These are phyloP conservation scores for Muschampia plurimacula DNA, from an alignment of 2,888 invertebrate species.

Conservation along the genomic window DNA sequence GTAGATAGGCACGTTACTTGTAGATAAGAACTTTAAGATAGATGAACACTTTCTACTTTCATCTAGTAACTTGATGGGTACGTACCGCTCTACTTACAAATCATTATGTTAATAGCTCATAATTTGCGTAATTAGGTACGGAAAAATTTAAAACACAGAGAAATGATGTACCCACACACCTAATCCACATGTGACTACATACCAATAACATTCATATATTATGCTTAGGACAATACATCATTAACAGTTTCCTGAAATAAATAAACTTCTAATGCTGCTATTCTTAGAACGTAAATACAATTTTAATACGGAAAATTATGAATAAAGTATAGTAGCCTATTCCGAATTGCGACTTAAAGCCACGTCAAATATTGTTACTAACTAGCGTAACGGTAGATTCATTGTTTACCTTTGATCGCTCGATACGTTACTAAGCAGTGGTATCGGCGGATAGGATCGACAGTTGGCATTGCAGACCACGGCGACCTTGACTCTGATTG, in stretches of 20 bases:
- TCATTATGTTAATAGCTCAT: neutral
- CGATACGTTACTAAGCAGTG: slow-evolving; percentile 12
- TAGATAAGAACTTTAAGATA: neutral
- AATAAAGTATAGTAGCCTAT: too few relatives aligned
- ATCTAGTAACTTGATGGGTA: slow-evolving; percentile 1
- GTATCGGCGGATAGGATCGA: slow-evolving; percentile 54
- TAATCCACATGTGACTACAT: too few relatives aligned
- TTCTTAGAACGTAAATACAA: too few relatives aligned
- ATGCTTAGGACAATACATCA: too few relatives aligned
- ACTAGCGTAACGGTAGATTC: neutral
- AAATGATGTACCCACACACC: too few relatives aligned
- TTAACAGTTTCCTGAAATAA: too few relatives aligned
- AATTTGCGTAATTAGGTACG: neutral
- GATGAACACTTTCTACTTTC: slow-evolving; percentile 16
- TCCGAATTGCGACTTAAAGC: too few relatives aligned
- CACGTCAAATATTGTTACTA: neutral
- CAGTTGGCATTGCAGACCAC: slow-evolving; percentile 64
- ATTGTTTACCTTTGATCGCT: neutral
- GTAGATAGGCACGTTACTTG: neutral
- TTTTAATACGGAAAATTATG: too few relatives aligned
- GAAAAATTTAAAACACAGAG: too few relatives aligned
- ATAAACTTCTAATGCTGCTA: too few relatives aligned
- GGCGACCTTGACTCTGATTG: slow-evolving; percentile 72
- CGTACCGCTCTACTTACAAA: neutral
- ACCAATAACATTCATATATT: too few relatives aligned